These are phyloP conservation scores for Platysteira castanea DNA, from an alignment of 2,113 vertebrate species.

Conservation along the genomic window DNA sequence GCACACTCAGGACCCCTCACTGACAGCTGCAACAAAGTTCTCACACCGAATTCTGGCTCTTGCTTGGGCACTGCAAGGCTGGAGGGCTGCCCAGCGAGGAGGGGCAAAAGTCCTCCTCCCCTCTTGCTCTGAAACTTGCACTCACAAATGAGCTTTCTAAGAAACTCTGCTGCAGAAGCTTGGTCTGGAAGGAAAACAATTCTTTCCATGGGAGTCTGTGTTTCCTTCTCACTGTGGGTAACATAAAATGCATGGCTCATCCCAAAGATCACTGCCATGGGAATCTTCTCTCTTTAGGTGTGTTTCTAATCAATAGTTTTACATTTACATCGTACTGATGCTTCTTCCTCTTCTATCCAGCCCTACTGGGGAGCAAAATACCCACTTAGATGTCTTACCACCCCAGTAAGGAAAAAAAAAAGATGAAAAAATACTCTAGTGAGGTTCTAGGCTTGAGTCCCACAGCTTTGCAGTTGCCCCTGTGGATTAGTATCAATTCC, in stretches of 20 bases:
- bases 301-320: not conserved
- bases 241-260: not conserved
- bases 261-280: not conserved
- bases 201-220: fast-evolving
- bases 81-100: not conserved
- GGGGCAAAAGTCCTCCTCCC: not conserved
- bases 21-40: fast-evolving
- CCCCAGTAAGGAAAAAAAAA: not conserved
- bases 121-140: not conserved
- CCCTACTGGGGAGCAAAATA: not conserved
- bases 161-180: not conserved
- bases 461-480: not conserved
- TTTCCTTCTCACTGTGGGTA: not conserved
- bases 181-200: fast-evolving
- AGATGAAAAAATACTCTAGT: not conserved
- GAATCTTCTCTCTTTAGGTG: not conserved
- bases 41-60: fast-evolving
- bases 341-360: not conserved
- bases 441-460: not conserved
- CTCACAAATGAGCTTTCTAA: not conserved
- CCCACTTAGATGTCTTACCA: not conserved
- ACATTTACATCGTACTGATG: not conserved
- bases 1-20: not conserved
- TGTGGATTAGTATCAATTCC: not conserved
- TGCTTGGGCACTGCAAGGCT: not conserved